Evolutionary conservation across 2,113 vertebrate genomes (phyloP).

Genomic region (Sarotherodon lohbergeri): DNA sequence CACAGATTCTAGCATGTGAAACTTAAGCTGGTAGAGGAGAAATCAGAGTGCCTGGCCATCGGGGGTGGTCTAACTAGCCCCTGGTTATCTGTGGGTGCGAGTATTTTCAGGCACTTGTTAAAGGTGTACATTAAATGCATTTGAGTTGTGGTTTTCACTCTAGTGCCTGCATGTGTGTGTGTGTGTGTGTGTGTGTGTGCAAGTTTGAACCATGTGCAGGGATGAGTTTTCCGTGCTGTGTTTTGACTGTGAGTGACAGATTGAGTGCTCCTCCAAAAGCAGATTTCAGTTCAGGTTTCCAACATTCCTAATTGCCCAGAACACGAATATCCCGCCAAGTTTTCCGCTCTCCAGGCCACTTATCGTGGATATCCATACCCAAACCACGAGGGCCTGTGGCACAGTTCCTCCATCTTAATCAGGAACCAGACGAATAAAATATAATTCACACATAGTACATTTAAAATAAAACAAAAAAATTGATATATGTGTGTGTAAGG

Average conservation of each 20-base stretch:
- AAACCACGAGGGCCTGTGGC: neutral
- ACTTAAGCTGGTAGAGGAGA: neutral
- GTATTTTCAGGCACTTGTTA: conserved; percentile 12
- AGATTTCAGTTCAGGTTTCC: conserved; percentile 50
- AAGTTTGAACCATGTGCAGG: neutral
- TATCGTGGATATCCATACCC: conserved; percentile 7
- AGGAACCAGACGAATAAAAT: neutral
- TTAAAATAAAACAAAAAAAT: neutral
- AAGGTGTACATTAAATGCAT: neutral
- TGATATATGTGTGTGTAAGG: neutral
- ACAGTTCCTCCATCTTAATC: neutral
- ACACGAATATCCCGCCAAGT: conserved; percentile 8
- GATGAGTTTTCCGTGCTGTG: conserved; percentile 25
- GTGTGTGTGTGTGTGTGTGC: neutral
- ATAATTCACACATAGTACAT: neutral
- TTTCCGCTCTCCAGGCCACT: conserved; percentile 11
- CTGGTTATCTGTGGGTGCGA: conserved; percentile 4
- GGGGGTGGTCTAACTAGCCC: conserved; percentile 56
- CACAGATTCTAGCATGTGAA: neutral
- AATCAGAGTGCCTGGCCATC: neutral
- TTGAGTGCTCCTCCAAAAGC: neutral
- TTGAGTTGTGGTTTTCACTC: conserved; percentile 21
- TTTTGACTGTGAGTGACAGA: conserved; percentile 40
- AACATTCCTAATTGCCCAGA: conserved; percentile 59
- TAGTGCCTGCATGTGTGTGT: neutral